These are phyloP conservation scores for Schrankia costaestrigalis DNA, from an alignment of 2,888 invertebrate genomes.

Conservation along the genomic window DNA sequence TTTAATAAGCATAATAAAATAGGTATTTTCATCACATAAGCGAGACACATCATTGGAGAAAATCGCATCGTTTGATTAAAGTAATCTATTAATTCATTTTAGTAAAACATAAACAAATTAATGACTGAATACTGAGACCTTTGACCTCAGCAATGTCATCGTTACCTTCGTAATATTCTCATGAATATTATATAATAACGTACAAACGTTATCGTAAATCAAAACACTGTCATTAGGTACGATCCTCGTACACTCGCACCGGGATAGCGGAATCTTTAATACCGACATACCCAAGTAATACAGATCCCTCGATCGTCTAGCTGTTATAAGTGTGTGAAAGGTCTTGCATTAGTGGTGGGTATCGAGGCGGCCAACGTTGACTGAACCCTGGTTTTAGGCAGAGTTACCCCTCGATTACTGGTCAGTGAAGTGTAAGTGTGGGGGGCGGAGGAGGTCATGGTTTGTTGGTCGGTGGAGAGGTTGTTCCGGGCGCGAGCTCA, in stretches of 20 bases:
- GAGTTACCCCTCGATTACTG: conserved; percentile 27
- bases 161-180: conserved; percentile 10
- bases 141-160: too few relatives aligned
- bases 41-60: too few relatives aligned
- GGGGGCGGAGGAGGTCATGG: conserved; percentile 44
- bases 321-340: conserved; percentile 41
- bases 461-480: conserved; percentile 38
- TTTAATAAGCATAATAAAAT: too few relatives aligned
- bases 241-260: conserved; percentile 38
- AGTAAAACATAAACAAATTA: too few relatives aligned
- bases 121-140: too few relatives aligned
- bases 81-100: too few relatives aligned
- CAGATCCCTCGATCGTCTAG: conserved; percentile 42
- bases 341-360: conserved; percentile 48
- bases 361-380: conserved; percentile 35
- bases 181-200: conserved; percentile 26
- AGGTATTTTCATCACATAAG: too few relatives aligned
- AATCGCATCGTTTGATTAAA: too few relatives aligned
- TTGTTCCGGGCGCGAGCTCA: conserved; percentile 55
- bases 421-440: conserved; percentile 32
- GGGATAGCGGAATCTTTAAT: conserved; percentile 48
- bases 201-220: conserved; percentile 52
- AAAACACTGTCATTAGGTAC: conserved; percentile 49
- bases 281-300: conserved; percentile 45
- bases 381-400: conserved; percentile 45